phyloP scores from a whole-genome alignment of 1,140 invertebrate species.

The Lasaia peninsularis region DNA sequence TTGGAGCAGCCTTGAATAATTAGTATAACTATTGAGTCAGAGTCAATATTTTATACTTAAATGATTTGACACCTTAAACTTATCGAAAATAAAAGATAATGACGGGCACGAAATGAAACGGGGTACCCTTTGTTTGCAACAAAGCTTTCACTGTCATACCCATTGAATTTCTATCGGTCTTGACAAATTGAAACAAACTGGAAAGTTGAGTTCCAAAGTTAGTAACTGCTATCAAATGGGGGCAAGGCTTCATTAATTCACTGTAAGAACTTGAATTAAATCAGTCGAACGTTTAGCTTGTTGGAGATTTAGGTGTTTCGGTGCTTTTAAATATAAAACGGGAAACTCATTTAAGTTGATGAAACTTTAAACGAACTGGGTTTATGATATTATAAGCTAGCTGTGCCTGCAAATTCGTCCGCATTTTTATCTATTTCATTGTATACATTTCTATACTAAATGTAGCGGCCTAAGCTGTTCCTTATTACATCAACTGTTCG shows the following conservation, averaged over 20 bases:
- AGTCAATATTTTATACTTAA: too few species aligned
- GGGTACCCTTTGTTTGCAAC: slow-evolving; percentile 34
- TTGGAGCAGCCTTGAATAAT: too few species aligned
- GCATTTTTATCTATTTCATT: too few species aligned
- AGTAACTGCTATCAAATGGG: slow-evolving; percentile 47
- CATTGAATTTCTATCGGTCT: slow-evolving; percentile 60
- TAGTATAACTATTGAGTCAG: too few species aligned
- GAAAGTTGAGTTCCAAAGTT: slow-evolving; percentile 55
- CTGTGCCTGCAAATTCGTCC: too few species aligned
- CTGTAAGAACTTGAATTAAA: slow-evolving; percentile 59
- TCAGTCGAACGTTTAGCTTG: slow-evolving; percentile 44
- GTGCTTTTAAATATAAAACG: slow-evolving; percentile 29
- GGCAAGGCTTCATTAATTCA: slow-evolving; percentile 59
- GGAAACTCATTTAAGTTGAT: slow-evolving; percentile 9
- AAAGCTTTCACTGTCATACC: slow-evolving; percentile 49
- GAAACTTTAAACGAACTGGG: slow-evolving; percentile 1
- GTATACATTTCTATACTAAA: too few species aligned
- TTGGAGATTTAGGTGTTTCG: slow-evolving; percentile 32
- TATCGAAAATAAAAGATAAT: slow-evolving; percentile 20
- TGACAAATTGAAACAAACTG: slow-evolving; percentile 71
- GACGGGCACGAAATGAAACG: slow-evolving; percentile 34
- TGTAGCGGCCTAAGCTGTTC: too few species aligned
- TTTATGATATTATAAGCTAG: neutral
- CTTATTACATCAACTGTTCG: too few species aligned
- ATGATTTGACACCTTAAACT: too few species aligned